phyloP scores from a whole-genome alignment of 2,113 vertebrate genomes.

The Neogale vison region DNA sequence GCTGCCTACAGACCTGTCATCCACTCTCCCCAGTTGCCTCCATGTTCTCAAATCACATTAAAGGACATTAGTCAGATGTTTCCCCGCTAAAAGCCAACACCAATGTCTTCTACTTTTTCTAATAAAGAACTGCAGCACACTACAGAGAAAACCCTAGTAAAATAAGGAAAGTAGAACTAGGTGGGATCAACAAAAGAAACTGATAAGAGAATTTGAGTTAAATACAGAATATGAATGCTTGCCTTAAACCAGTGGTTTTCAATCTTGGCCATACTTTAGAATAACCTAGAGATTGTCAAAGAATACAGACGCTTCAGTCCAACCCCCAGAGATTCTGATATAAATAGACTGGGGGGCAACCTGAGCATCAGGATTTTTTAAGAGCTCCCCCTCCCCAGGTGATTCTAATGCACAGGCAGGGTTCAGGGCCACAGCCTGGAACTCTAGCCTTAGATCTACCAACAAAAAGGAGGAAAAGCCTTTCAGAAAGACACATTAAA shows the following conservation, averaged over 20 bases:
- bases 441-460: neutral
- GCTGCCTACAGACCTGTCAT: neutral
- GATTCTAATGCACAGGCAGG: neutral
- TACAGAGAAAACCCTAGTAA: neutral
- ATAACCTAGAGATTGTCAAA: neutral
- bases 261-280: neutral
- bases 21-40: too few species aligned
- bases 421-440: neutral
- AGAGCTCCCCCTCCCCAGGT: neutral
- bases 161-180: neutral
- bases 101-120: neutral
- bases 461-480: neutral
- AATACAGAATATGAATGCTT: neutral
- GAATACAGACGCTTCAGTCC: fast-evolving
- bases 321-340: neutral
- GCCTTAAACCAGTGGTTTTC: neutral
- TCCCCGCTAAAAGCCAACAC: neutral
- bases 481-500: neutral
- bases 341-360: neutral
- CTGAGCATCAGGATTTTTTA: neutral
- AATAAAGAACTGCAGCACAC: neutral
- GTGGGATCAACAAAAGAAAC: neutral
- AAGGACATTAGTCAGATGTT: neutral
- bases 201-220: neutral
- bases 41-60: neutral